Base-by-base conservation (phyloP, 2,888 invertebrate species). In the Rhodophaea formosa region DNA sequence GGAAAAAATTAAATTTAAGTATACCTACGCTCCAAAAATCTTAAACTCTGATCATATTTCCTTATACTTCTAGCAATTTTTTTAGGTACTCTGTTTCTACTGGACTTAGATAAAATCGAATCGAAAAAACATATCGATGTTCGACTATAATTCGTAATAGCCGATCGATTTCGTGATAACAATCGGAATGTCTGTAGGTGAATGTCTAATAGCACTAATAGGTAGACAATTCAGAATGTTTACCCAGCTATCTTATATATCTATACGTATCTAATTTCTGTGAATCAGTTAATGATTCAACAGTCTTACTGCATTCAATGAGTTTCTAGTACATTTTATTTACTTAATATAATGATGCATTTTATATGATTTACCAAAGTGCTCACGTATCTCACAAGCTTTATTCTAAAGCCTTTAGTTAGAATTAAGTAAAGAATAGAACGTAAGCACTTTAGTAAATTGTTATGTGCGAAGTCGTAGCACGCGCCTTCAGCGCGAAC, bases 151-250 rank as follows among this genome's bases (percentile, higher is more conserved):
- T 62, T 54, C 62, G 62, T 73, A 71, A 69, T 76, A 71, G 65
- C 58, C 64, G 63, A 79, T 81, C 77, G 80, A 81, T 81, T 75
- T 74, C 68, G 61, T 63, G 80, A 84, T 84, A 80, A 69, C 58
- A 59, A 44, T 67, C 71, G 71, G 78, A 75, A 76, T 23, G 74
- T 79, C 72, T 75, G 68, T 71, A 44, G 35, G 47, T 16, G 12
- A 39, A 12, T 6, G 39, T 39, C 12, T 39, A 39, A 39, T 39
- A 39, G n/a, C n/a, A 39, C n/a, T 23, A 23, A 23, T 23, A 23
- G 23, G 23, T 5, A 23, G 23, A n/a, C 23, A 23, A 23, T 23
- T 23, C 23, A 23, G 23, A 23, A 23, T 23, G 23, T 23, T 23
- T 23, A 23, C 5, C 23, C 5, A 23, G 23, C 23, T 23, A 23